A percentile compares a stretch with the other conserved stretches of the same genome.
Evolutionary conservation across 2,113 vertebrate species (phyloP).

Genomic region (Rhabdomys dilectus): DNA sequence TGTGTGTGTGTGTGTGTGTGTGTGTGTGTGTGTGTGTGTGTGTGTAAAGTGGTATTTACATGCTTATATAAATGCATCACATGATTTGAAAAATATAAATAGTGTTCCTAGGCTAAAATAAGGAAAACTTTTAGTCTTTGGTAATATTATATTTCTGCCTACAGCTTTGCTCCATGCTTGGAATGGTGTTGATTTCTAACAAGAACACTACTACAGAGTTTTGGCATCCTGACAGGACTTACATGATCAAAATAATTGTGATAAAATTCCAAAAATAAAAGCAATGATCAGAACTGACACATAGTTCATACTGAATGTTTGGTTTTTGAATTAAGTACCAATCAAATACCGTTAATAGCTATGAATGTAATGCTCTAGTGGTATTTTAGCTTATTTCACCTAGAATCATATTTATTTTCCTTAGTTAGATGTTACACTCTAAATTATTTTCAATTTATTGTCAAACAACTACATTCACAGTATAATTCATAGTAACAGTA

Average conservation of each 20-base stretch:
- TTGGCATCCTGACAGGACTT: neutral
- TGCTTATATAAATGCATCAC: neutral
- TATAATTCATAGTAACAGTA: neutral
- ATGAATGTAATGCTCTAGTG: neutral
- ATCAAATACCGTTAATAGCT: neutral
- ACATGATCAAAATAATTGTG: neutral
- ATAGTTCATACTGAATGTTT: neutral
- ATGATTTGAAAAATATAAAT: neutral
- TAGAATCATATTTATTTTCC: neutral
- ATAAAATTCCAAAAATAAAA: neutral
- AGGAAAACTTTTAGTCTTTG: neutral
- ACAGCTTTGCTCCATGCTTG: neutral
- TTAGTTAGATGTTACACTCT: neutral
- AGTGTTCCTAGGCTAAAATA: neutral
- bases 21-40: neutral
- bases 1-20: no score
- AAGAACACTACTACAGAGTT: neutral
- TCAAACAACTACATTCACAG: neutral
- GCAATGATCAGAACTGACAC: neutral
- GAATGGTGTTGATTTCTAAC: neutral
- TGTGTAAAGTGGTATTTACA: neutral
- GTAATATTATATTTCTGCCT: neutral
- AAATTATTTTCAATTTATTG: neutral
- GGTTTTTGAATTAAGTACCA: neutral
- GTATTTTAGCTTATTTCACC: neutral